Conservation (phyloP, 2,888 invertebrate genomes). For the Chironomus riparius region DNA sequence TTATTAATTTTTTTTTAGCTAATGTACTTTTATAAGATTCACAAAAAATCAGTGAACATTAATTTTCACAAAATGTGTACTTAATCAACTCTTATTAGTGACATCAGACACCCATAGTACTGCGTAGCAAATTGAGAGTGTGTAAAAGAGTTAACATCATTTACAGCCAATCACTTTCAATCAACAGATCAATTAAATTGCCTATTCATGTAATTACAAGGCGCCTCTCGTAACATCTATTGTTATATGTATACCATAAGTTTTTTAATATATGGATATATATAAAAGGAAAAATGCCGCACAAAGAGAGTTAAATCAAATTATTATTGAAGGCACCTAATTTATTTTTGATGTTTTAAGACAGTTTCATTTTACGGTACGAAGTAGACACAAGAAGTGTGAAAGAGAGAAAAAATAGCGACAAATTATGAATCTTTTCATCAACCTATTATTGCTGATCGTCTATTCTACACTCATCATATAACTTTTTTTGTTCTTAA, state of each 20-base stretch:
- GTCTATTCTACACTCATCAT: too few species aligned
- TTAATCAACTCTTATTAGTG: too few species aligned
- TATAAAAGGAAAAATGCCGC: not conserved
- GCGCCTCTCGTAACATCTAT: not conserved
- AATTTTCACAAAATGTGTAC: too few species aligned
- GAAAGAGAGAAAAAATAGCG: not conserved
- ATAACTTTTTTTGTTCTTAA: not conserved
- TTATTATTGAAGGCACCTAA: not conserved
- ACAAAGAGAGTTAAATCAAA: not conserved
- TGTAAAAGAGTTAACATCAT: not conserved
- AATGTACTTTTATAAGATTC: too few species aligned
- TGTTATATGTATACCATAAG: not conserved
- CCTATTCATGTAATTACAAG: slow-evolving; percentile 10
- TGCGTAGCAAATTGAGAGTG: not conserved
- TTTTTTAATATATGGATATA: not conserved
- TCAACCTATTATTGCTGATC: not conserved
- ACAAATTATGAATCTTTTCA: not conserved
- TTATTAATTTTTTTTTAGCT: too few species aligned
- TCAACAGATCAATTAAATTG: slow-evolving; percentile 6
- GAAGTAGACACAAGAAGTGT: not conserved
- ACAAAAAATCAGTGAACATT: too few species aligned
- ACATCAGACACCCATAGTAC: too few species aligned
- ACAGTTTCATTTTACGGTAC: not conserved
- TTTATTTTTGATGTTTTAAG: not conserved
- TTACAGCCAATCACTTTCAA: slow-evolving; percentile 6